Conservation (phyloP, 1,140 invertebrate genomes). For the Potamilus streckersoni region DNA sequence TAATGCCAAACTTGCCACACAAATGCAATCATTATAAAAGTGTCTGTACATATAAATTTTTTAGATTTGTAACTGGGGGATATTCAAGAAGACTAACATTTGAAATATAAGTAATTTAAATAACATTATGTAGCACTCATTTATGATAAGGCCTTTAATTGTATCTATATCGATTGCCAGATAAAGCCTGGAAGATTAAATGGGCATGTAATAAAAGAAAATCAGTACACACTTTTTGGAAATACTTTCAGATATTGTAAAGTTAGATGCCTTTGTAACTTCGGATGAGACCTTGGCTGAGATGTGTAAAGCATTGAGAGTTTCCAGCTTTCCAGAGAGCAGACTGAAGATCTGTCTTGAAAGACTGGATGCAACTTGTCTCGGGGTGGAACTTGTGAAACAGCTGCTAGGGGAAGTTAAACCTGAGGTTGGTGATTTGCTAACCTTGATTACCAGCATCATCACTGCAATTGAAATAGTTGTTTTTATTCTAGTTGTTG, state of each 20-base stretch:
- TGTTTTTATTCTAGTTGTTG: too few relatives aligned
- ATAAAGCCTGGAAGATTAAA: neutral
- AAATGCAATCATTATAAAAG: too few relatives aligned
- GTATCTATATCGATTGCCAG: too few relatives aligned
- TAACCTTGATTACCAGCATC: too few relatives aligned
- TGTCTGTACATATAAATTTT: too few relatives aligned
- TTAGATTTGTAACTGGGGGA: too few relatives aligned
- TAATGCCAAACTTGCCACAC: too few relatives aligned
- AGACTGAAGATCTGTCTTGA: conserved; percentile 52
- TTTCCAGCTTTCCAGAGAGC: conserved; percentile 49
- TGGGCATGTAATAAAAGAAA: neutral
- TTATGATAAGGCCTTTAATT: too few relatives aligned
- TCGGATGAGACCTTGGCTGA: conserved; percentile 55
- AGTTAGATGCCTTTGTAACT: conserved; percentile 59
- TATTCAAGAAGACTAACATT: too few relatives aligned
- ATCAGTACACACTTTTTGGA: neutral
- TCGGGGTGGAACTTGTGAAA: conserved; percentile 49
- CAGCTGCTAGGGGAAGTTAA: conserved; percentile 56
- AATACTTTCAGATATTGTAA: conserved; percentile 49
- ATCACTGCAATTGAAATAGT: too few relatives aligned
- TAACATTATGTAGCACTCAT: too few relatives aligned
- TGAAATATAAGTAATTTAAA: too few relatives aligned
- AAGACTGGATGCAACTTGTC: conserved; percentile 57
- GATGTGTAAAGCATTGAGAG: conserved; percentile 61
- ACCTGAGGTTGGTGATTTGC: conserved; percentile 42